These are phyloP conservation scores for Andricus grossulariae DNA, from an alignment of 1,140 invertebrate genomes.

Conservation along the genomic window DNA sequence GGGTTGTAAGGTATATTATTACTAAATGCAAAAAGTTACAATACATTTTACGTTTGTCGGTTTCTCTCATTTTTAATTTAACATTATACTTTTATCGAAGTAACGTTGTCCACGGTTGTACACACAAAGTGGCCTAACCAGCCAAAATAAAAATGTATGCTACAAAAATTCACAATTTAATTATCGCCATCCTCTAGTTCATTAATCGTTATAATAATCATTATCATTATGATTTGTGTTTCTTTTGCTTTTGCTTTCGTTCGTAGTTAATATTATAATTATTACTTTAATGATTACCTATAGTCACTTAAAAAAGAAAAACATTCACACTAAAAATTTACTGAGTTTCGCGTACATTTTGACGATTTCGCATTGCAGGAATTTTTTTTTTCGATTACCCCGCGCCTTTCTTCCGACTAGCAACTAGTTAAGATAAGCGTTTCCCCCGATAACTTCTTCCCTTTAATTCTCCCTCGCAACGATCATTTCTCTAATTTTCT, in stretches of 20 bases:
- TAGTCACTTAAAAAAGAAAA: constrained; percentile 58
- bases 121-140: constrained; percentile 54
- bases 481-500: neutral
- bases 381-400: neutral
- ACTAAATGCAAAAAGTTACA: constrained; percentile 73
- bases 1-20: constrained; percentile 62
- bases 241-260: constrained; percentile 41
- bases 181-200: constrained; percentile 58
- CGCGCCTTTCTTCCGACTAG: constrained; percentile 8
- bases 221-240: constrained; percentile 47
- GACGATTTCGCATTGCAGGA: constrained; percentile 20
- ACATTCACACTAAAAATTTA: constrained; percentile 65
- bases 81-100: constrained; percentile 53
- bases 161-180: constrained; percentile 68
- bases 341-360: constrained; percentile 40
- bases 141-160: constrained; percentile 64
- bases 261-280: constrained; percentile 49
- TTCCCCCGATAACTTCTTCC: constrained; percentile 1
- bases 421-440: constrained; percentile 7
- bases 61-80: constrained; percentile 56
- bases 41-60: constrained; percentile 65
- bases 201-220: constrained; percentile 61
- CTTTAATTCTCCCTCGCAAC: neutral
- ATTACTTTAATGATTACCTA: constrained; percentile 46
- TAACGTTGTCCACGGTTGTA: constrained; percentile 62